phyloP scores from a whole-genome alignment of 2,797 vertebrate species.

The Zalophus californianus region DNA sequence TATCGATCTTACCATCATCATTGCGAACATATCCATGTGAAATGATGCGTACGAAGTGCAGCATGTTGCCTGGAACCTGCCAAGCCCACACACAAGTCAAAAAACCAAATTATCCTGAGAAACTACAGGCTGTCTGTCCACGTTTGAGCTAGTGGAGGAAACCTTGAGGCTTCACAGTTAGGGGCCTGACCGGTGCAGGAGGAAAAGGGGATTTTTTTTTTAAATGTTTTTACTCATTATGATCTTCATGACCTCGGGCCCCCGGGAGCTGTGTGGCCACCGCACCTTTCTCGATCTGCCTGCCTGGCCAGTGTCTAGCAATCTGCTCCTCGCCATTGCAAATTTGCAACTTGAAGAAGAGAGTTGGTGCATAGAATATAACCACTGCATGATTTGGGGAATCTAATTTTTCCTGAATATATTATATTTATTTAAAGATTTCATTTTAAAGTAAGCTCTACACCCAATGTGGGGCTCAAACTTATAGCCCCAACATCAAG shows the following conservation, averaged over 20 bases:
- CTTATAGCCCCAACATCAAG: not conserved
- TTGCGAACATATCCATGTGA: accelerated
- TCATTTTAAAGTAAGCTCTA: not conserved
- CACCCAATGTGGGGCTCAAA: not conserved
- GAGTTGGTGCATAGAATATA: accelerated
- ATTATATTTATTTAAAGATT: not conserved
- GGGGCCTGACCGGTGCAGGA: accelerated
- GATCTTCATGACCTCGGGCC: accelerated
- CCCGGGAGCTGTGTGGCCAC: accelerated
- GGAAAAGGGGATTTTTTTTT: not conserved
- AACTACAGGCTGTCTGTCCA: accelerated
- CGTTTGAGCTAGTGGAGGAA: too few relatives aligned
- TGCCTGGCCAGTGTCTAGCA: accelerated
- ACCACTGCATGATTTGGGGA: accelerated
- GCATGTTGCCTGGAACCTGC: accelerated
- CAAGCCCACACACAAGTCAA: accelerated
- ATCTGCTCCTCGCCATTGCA: accelerated
- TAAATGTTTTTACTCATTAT: not conserved
- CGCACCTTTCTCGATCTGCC: accelerated
- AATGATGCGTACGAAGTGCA: too few relatives aligned
- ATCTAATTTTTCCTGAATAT: not conserved
- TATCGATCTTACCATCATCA: accelerated
- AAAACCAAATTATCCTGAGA: accelerated
- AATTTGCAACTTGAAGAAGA: not conserved
- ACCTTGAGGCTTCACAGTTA: accelerated